Base-by-base conservation (phyloP, 2,797 vertebrate species). In the Micromesistius poutassou region DNA sequence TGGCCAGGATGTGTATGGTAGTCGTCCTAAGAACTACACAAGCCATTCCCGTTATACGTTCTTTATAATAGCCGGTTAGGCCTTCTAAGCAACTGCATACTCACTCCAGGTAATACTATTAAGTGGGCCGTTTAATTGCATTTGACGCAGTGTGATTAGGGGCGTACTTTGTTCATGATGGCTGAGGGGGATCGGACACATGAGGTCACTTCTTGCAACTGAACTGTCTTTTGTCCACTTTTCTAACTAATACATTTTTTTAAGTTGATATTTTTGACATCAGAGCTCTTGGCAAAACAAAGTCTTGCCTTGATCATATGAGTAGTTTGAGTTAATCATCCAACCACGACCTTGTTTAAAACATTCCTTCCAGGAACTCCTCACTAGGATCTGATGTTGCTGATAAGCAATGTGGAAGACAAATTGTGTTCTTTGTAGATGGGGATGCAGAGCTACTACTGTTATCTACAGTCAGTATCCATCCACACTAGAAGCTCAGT, bases 91-190 rank as follows among this genome's bases (percentile, higher is more conserved):
- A 55, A 7, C 46, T n/a, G 55, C 55, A 25, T 8, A 25, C 55
- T 62, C 22, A 25, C 1, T 25, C 55, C 55, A 62, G 55, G 19
- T 25, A 62, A 8, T 25, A 8, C n/a, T 62, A 74, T 50, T 36
- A 74, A 71, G 30, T 31, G n/a, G 38, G 68, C 62, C n/a, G 1
- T 77, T 71, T 71, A 16, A 13, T 38, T 38, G 30, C 13, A 80
- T 68, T 74, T 25, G 71, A 71, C 50, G 55, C 55, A 62, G 33
- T 50, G 50, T 25, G 13, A n/a, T 74, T 28, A 19, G 38, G n/a
- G 38, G 36, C 12, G 35, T 42, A 12, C 14, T 10, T 10, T 30
- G 13, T 74, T 16, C 38, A 6, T 36, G 36, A 10, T 38, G 13
- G 35, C 22, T n/a, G 31, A 35, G 71, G 33, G 19, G 28, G 14